phyloP scores from a whole-genome alignment of 2,888 invertebrate genomes.

The Rotaria magnacalcarata region DNA sequence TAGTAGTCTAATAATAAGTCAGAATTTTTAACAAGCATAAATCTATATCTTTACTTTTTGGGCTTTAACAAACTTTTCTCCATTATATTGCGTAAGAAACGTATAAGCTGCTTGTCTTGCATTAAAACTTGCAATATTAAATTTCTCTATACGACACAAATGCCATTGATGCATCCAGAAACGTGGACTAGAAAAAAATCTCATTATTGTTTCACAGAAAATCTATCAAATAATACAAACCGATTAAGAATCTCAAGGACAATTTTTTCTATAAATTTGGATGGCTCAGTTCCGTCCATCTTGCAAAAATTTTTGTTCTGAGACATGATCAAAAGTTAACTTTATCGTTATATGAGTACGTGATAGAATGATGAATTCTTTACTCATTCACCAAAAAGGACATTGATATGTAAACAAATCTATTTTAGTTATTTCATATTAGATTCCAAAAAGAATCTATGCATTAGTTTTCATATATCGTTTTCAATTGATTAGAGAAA shows the following conservation, averaged over 20 bases:
- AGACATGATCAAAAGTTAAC: neutral
- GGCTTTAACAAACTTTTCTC: neutral
- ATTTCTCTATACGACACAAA: neutral
- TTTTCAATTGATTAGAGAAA: neutral
- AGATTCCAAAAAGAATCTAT: neutral
- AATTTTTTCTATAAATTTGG: neutral
- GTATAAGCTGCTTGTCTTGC: slow-evolving; percentile 13
- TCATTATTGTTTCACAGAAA: neutral
- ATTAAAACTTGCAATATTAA: neutral
- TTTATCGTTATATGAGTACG: neutral
- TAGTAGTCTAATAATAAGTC: neutral
- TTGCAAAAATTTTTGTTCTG: neutral
- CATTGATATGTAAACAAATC: no score
- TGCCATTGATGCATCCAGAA: neutral
- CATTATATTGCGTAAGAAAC: neutral
- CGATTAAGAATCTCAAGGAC: neutral
- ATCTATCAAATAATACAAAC: neutral
- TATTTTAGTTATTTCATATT: neutral
- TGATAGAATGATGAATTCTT: neutral
- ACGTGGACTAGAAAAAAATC: neutral
- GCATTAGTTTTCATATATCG: no score
- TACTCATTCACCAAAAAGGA: no score
- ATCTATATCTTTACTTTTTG: neutral
- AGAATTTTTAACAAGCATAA: neutral
- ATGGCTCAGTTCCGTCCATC: neutral